Base-by-base conservation (phyloP, 1,140 invertebrate genomes). In the Anastatus disparis region DNA sequence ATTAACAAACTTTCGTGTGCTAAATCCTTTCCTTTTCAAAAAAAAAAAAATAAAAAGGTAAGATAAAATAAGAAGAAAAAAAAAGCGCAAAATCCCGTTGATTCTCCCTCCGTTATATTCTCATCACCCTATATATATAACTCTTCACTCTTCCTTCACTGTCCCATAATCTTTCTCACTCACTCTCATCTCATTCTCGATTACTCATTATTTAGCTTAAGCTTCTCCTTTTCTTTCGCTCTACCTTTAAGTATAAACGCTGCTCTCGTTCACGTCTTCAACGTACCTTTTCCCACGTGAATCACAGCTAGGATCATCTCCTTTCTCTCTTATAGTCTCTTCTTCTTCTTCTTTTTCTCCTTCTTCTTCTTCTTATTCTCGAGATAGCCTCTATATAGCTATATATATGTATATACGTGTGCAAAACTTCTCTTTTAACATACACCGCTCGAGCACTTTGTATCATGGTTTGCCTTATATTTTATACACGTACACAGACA, bases 291-390 rank as follows among this genome's bases (percentile, higher is more conserved):
- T 83, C 80, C 77, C 82, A 83, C 76, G 79, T 81, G 78, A 82
- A 82, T 82, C 81, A 77, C 76, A n/a, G 50, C 50, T 71, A 77
- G 66, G 56, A 83, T 81, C 72, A 79, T 81, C 77, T 77, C 77
- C 74, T 77, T 73, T 17, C 42, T 58, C 20, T 22, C 62, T 38
- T 66, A 52, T 8, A 46, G 3, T 46, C 42, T n/a, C 42, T 46
- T 15, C 15, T n/a, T 46, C 42, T 13, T 15, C 10, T 10, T 35
- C 31, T 35, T 10, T 35, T 10, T 35, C 4, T 35, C 31, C 10
- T 10, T 35, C 31, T 35, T 6, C 10, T 4, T 46, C 6, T 46
- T 8, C 15, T 8, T 46, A 46, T 46, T 46, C 31, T 35, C 31
- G 31, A 62, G 27, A 46, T 31, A 46, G 15, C n/a, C 2, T 56